phyloP scores from a whole-genome alignment of 2,888 invertebrate species.

The Sclerodermus sp. region DNA sequence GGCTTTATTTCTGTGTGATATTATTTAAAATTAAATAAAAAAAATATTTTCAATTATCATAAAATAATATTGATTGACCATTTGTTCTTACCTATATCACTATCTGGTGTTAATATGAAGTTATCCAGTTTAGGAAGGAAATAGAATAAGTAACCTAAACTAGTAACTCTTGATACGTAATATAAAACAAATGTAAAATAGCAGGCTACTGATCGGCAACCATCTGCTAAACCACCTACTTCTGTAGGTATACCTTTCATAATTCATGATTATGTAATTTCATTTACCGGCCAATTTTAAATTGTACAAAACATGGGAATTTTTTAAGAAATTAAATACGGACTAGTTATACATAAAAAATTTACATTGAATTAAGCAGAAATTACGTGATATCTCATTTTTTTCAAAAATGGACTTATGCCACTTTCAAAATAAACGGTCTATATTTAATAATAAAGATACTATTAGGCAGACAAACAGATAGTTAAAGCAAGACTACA shows the following conservation, averaged over 20 bases:
- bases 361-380: constrained; percentile 3
- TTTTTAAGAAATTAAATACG: constrained; percentile 3
- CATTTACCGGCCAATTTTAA: constrained; percentile 4
- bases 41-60: constrained; percentile 16
- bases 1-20: constrained; percentile 14
- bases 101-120: constrained; percentile 15
- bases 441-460: no score
- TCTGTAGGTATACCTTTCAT: background rate
- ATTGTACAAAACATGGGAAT: constrained; percentile 1
- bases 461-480: no score
- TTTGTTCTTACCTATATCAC: constrained; percentile 16
- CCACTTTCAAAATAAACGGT: constrained; percentile 5
- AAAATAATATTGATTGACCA: constrained; percentile 14
- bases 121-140: constrained; percentile 9
- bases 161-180: constrained; percentile 6
- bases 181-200: constrained; percentile 3
- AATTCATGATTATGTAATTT: background rate
- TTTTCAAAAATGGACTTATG: no score
- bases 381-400: constrained; percentile 3
- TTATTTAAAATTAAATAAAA: constrained; percentile 13
- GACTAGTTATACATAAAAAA: constrained; percentile 4
- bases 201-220: constrained; percentile 1
- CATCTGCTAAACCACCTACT: constrained; percentile 1
- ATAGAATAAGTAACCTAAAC: constrained; percentile 8
- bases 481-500: no score